Percentiles rank a stretch among this genome's conserved stretches.
Evolutionary conservation across 2,888 invertebrate species (phyloP).

Genomic region (Pyrgus malvae): DNA sequence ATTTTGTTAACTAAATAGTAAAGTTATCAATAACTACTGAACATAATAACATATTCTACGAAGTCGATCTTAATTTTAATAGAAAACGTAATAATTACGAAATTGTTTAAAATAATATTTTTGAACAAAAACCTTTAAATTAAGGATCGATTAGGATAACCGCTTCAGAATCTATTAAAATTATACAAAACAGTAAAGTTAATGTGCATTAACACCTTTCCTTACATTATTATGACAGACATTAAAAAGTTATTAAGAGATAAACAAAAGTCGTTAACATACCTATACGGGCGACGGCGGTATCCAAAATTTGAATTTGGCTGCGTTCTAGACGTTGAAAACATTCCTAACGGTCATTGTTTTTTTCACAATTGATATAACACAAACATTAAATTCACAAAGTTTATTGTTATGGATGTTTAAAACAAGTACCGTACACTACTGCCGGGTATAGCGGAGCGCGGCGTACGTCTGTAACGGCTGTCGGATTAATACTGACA

Average conservation of each 20-base stretch:
- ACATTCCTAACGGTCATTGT: constrained; percentile 18
- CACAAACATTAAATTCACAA: not conserved
- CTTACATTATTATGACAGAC: too few relatives aligned
- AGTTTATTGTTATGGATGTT: not conserved
- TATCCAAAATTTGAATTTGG: constrained; percentile 20
- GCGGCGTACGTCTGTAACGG: constrained; percentile 53
- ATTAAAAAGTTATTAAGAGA: not conserved
- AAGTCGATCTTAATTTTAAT: too few relatives aligned
- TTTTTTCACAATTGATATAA: not conserved
- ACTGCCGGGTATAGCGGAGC: constrained; percentile 16
- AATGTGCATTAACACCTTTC: too few relatives aligned
- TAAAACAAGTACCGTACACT: constrained; percentile 4
- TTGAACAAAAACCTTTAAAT: too few relatives aligned
- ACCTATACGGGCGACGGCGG: constrained; percentile 11
- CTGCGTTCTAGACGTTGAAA: constrained; percentile 1
- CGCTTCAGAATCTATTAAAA: too few relatives aligned
- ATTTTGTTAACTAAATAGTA: too few relatives aligned
- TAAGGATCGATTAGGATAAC: too few relatives aligned
- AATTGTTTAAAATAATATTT: too few relatives aligned
- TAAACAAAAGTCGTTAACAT: constrained; percentile 25
- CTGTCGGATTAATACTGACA: constrained; percentile 75
- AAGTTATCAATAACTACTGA: too few relatives aligned
- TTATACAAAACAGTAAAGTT: too few relatives aligned
- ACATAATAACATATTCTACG: too few relatives aligned
- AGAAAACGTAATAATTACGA: too few relatives aligned